Evolutionary conservation across 2,797 vertebrate species (phyloP).

Genomic region (Macrochelys suwanniensis): DNA sequence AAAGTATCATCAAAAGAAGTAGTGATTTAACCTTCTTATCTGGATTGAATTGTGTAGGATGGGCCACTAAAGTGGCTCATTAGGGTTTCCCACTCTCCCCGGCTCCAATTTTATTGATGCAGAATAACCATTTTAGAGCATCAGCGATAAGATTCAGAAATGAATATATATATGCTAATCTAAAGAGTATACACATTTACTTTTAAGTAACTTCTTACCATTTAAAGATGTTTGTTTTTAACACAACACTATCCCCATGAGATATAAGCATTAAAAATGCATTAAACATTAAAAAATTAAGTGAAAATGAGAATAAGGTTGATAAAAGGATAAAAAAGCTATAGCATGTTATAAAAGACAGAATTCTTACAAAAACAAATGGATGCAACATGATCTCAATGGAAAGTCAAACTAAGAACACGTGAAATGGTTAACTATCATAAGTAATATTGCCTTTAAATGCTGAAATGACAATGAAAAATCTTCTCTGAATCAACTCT

Average conservation of each 20-base stretch:
- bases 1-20: not conserved
- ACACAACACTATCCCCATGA: not conserved
- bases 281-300: not conserved
- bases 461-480: not conserved
- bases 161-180: not conserved
- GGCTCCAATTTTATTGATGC: not conserved
- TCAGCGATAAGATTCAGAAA: not conserved
- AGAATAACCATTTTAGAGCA: not conserved
- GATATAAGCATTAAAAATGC: not conserved
- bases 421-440: not conserved
- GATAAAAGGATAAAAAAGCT: not conserved
- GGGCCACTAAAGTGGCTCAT: not conserved
- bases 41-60: not conserved
- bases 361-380: not conserved
- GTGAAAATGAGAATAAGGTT: not conserved
- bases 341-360: not conserved
- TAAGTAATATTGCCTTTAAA: not conserved
- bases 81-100: not conserved
- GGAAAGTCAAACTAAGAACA: not conserved
- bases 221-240: not conserved
- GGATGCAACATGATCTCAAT: not conserved
- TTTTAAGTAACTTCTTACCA: fast-evolving
- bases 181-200: not conserved
- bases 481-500: not conserved
- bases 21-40: not conserved